phyloP scores from a whole-genome alignment of 2,888 invertebrate genomes.

The Ormia ochracea region DNA sequence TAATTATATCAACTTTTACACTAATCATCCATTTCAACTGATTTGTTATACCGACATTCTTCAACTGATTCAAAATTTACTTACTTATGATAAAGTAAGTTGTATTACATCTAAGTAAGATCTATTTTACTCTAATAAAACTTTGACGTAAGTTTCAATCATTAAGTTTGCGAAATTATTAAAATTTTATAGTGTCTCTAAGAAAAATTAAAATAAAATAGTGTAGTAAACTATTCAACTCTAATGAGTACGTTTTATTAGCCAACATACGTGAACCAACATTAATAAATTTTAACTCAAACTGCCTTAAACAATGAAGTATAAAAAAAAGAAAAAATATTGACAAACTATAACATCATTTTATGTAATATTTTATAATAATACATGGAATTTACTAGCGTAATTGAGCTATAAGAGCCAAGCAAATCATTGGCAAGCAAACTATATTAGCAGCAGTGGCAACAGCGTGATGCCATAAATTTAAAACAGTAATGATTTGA shows the following conservation, averaged over 20 bases:
- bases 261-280: conserved; percentile 38
- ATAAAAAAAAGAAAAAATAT: neutral
- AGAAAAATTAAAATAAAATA: neutral
- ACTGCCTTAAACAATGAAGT: conserved; percentile 16
- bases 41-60: too few species aligned
- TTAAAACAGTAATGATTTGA: conserved; percentile 61
- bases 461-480: conserved; percentile 63
- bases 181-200: conserved; percentile 27
- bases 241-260: conserved; percentile 53
- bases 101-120: too few species aligned
- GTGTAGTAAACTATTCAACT: conserved; percentile 31
- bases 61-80: too few species aligned
- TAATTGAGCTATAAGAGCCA: conserved; percentile 59
- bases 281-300: conserved; percentile 37
- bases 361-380: conserved; percentile 30
- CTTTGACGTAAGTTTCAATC: too few species aligned
- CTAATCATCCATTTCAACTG: too few species aligned
- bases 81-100: too few species aligned
- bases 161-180: too few species aligned
- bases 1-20: too few species aligned
- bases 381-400: conserved; percentile 47
- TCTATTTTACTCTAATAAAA: too few species aligned
- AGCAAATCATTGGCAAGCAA: conserved; percentile 51
- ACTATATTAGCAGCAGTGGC: conserved; percentile 56
- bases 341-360: conserved; percentile 41